These are phyloP conservation scores for Chelidonichthys spinosus DNA, from an alignment of 2,797 vertebrate species.

Conservation along the genomic window DNA sequence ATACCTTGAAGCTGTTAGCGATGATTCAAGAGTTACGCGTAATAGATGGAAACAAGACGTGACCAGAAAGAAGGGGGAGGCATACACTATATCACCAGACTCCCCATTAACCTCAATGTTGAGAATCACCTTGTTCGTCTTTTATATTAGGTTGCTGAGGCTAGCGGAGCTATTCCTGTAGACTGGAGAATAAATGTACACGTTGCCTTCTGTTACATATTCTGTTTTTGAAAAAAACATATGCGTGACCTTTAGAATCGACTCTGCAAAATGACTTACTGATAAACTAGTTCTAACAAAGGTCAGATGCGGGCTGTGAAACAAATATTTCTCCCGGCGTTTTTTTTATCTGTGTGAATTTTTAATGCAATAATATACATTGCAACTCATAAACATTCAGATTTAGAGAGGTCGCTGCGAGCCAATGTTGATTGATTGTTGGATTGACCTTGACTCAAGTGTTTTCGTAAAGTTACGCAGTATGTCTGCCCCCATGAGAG, in stretches of 20 bases:
- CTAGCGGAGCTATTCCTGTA: constrained; percentile 16
- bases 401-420: neutral
- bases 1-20: constrained; percentile 47
- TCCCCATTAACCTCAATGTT: constrained; percentile 43
- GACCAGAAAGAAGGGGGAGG: constrained; percentile 4
- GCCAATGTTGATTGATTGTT: constrained; percentile 10
- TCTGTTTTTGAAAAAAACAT: constrained; percentile 20
- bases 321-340: constrained; percentile 12
- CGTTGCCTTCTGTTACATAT: constrained; percentile 11
- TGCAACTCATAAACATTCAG: constrained; percentile 6
- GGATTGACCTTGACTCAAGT: constrained; percentile 37
- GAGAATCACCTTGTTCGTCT: constrained; percentile 45
- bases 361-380: constrained; percentile 8
- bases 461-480: neutral
- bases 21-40: constrained; percentile 43
- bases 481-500: constrained; percentile 18
- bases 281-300: constrained; percentile 44
- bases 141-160: constrained; percentile 20
- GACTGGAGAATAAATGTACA: constrained; percentile 21
- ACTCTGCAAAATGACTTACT: constrained; percentile 10
- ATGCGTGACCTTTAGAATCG: constrained; percentile 51
- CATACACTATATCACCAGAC: constrained; percentile 26
- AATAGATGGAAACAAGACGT: constrained; percentile 29
- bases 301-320: constrained; percentile 42
- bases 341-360: neutral